Base-by-base conservation (phyloP, 1,140 invertebrate species). In the Oryzaephilus surinamensis region DNA sequence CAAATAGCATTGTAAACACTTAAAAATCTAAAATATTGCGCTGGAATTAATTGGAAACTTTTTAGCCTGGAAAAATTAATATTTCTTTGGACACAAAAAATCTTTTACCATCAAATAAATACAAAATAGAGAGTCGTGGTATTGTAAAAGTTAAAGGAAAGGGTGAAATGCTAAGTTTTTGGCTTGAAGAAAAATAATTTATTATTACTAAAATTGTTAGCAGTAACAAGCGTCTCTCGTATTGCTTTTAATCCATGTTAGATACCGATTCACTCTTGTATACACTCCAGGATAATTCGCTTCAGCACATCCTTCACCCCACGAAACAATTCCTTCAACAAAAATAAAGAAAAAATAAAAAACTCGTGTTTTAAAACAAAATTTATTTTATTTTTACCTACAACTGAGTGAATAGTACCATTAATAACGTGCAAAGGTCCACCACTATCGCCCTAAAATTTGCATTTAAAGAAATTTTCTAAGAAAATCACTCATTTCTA, bases 241-340 rank as follows among this genome's bases (percentile, higher is more conserved):
- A 52, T 81, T 78, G 12, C 60, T 66, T 48, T 66, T 63, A 26
- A 84, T 78, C 83, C 83, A 88, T 10, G 74, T 72, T 11, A 81
- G 51, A 52, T 77, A 88, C 43, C 78, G 67, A 56, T 82, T 81
- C 1, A 92, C 82, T 42, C 84, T 67, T 0, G 81, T 77, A 61
- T 92, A 94, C 15, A 93, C 84, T n/a, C 89, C 89, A 0, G 88
- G 87, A 52, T 75, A 77, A 34, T 78, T 75, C 1, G 79, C 71
- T 54, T 77, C 63, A 1, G 81, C 89, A 55, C 89, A 93, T 3
- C 82, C 81, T 53, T 79, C 74, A 21, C 83, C 83, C 77, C 81
- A 86, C 2, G 79, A 84, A 0, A 84, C 79, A 2, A 84, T 62
- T 23, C 81, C 81, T 72, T 38, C 18, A 58, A 55, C 35, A 41